Evolutionary conservation across 30 jellyfish, hydroid and myxozoan species (phyloP).

Genomic region (Turritopsis rubra): DNA sequence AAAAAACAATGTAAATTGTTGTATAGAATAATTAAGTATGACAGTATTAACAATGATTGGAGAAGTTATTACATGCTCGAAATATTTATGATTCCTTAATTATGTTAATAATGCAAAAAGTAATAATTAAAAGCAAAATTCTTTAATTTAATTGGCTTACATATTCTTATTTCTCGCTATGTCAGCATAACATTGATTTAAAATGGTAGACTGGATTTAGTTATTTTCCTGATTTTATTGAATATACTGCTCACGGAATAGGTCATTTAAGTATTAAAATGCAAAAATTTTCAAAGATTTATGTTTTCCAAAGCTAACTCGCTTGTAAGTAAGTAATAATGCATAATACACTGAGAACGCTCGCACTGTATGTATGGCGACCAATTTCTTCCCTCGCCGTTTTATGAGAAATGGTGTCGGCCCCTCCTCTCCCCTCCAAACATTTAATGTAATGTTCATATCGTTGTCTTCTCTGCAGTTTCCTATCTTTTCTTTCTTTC

Average conservation of each 20-base stretch:
- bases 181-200: slow-evolving; percentile 10
- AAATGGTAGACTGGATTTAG: neutral
- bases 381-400: too few relatives aligned
- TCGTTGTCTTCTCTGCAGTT: too few relatives aligned
- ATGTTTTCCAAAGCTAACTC: neutral
- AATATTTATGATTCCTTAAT: neutral
- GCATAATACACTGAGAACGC: neutral
- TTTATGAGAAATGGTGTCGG: too few relatives aligned
- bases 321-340: neutral
- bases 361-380: too few relatives aligned
- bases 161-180: neutral
- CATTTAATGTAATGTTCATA: too few relatives aligned
- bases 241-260: neutral
- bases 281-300: neutral
- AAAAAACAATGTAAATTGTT: neutral
- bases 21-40: too few relatives aligned
- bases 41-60: neutral
- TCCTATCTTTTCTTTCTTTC: too few relatives aligned
- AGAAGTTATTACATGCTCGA: neutral
- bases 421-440: too few relatives aligned
- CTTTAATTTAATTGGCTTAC: neutral
- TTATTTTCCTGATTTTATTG: neutral
- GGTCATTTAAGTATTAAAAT: neutral
- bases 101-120: neutral
- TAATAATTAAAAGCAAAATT: neutral